Evolutionary conservation across 1,140 invertebrate genomes (phyloP).

Genomic region (Chelonus insularis): DNA sequence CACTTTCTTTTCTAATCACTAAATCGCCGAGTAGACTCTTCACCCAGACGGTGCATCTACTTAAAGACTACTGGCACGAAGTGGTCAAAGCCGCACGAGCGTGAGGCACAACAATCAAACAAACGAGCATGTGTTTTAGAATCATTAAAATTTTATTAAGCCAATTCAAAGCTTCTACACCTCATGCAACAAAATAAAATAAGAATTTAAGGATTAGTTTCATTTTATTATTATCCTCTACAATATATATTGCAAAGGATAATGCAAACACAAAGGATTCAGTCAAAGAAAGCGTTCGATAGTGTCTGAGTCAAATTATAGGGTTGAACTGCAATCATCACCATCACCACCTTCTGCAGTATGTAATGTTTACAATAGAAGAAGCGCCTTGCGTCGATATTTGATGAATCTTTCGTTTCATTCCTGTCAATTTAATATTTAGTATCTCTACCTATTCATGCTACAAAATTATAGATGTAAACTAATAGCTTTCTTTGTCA

Average conservation of each 20-base stretch:
- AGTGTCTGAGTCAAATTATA: slow-evolving; percentile 17
- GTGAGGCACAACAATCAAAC: not conserved
- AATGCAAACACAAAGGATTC: not conserved
- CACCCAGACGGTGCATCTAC: not conserved
- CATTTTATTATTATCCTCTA: not conserved
- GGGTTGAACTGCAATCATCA: slow-evolving; percentile 8
- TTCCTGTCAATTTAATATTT: not conserved
- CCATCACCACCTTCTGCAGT: not conserved
- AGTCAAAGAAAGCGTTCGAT: not conserved
- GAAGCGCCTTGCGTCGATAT: not conserved
- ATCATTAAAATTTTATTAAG: slow-evolving; percentile 2
- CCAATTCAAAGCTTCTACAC: slow-evolving; percentile 1
- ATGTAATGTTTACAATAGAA: slow-evolving; percentile 4
- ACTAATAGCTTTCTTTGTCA: too few species aligned
- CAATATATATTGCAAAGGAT: not conserved
- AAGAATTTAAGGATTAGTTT: not conserved
- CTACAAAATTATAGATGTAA: too few species aligned
- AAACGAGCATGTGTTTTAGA: not conserved
- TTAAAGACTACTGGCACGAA: not conserved
- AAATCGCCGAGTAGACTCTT: not conserved
- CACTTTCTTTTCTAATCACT: not conserved
- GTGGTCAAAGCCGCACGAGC: not conserved
- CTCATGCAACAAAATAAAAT: not conserved
- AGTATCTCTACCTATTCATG: not conserved
- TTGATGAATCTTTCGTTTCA: not conserved